Conservation (phyloP, 2,797 vertebrate species). For the Distichodus sexfasciatus region DNA sequence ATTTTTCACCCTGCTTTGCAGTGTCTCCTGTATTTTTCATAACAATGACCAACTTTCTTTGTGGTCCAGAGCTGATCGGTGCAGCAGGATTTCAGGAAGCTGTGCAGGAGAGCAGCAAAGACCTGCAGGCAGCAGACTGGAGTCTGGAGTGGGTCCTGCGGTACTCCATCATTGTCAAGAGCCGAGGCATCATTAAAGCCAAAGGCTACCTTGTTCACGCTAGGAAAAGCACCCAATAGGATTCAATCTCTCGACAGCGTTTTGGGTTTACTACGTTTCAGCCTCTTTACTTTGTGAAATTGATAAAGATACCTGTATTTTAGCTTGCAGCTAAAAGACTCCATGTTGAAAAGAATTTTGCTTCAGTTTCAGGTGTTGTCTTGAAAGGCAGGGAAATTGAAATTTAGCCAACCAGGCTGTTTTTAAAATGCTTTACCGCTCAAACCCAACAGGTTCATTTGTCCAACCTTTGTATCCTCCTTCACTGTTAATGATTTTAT, state of each 20-base stretch:
- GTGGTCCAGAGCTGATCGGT: conserved; percentile 85
- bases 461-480: conserved; percentile 4
- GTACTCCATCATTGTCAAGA: conserved; percentile 98
- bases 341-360: neutral
- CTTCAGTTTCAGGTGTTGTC: neutral
- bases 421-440: neutral
- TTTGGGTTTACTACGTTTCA: neutral
- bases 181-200: conserved; percentile 96
- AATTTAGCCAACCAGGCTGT: conserved; percentile 1
- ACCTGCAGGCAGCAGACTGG: conserved; percentile 78
- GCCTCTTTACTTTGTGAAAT: neutral
- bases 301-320: neutral
- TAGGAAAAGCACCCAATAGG: conserved; percentile 75
- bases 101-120: conserved; percentile 80
- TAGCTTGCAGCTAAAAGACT: neutral
- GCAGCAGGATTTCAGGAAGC: conserved; percentile 86
- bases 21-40: neutral
- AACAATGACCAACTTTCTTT: neutral
- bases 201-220: conserved; percentile 96
- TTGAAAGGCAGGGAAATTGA: neutral
- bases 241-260: neutral
- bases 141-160: conserved; percentile 92
- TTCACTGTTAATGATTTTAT: conserved; percentile 6
- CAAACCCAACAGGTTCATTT: neutral
- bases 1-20: neutral